Evolutionary conservation across 2,113 vertebrate species (phyloP).

Genomic region (Mirza zaza): DNA sequence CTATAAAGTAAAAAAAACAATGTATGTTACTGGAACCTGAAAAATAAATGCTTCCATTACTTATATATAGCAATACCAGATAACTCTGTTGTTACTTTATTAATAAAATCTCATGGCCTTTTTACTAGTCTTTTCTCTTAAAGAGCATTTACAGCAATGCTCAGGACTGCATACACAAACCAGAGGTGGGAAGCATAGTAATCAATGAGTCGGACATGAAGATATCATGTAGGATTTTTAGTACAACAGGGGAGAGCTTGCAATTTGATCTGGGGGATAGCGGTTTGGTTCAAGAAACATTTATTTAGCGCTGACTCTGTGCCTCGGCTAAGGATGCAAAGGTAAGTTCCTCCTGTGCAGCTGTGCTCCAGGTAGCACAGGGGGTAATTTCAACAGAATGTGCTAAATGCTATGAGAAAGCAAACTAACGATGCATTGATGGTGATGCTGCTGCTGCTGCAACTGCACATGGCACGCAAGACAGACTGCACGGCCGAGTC

Average conservation of each 20-base stretch:
- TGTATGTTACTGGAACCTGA: accelerated
- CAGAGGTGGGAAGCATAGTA: not conserved
- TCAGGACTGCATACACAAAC: not conserved
- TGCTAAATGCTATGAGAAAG: accelerated
- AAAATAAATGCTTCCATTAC: not conserved
- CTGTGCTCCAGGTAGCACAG: not conserved
- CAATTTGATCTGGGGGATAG: accelerated
- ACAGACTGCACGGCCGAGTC: not conserved
- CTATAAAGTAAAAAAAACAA: not conserved
- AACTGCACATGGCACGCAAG: not conserved
- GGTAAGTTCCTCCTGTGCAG: not conserved
- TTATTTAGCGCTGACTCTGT: not conserved
- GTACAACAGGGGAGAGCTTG: accelerated
- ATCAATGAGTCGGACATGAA: not conserved
- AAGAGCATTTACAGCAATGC: not conserved
- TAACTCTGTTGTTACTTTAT: accelerated
- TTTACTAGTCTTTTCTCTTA: not conserved
- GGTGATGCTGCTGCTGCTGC: accelerated
- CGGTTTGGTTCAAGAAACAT: not conserved
- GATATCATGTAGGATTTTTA: accelerated
- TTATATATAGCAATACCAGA: not conserved
- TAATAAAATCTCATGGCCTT: not conserved
- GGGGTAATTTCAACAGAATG: accelerated
- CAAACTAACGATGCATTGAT: accelerated
- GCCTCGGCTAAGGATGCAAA: too few species aligned